Evolutionary conservation across 2,797 vertebrate species (phyloP), one percentile per base, ranked within the genome.

Genomic region (Heliangelus exortis): DNA sequence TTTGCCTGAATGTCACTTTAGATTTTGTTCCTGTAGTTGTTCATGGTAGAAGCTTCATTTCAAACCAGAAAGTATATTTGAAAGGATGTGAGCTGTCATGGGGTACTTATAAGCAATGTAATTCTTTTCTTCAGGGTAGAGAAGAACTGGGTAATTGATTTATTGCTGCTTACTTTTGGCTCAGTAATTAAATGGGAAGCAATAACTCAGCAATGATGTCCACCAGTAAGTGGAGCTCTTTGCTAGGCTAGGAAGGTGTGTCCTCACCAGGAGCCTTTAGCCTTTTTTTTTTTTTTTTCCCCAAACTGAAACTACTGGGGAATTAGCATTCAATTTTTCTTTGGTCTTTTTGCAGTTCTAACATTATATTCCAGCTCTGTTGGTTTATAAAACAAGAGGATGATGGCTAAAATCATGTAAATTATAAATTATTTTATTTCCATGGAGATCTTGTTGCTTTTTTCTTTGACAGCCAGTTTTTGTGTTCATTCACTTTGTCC

Each of bases 151-250:
- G 15, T 55, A 68, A 58, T 66, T 51, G 72, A 74, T 95, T 90
- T 74, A 54, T 58, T 6, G 2, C 25, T 79, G 79, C 77, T 93
- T 94, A 45, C 79, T 67, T 65, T 78, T 72, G 58, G 14, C 68
- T 86, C 39, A 13, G 18, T 78, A 86, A 87, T 79, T 75, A 66
- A 81, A n/a, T n/a, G 55, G 74, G 54, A 91, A 78, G 74, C 54
- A 93, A 9, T 85, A 82, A 73, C 26, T 92, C 78, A 21, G 29
- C 16, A 20, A 14, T 41, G 89, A 53, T 57, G 58, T 91, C 90
- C 93, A 69, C 96, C 96, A 92, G 94, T 76, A 95, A 97, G 96
- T 63, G 96, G 96, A 97, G 96, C 96, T 97, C 90, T 96, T 95
- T 89, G 75, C 95, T 85, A 93, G 94, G 57, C 82, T 43, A 89